Evolutionary conservation across 2,888 invertebrate species (phyloP).

Genomic region (Amiota mariae): DNA sequence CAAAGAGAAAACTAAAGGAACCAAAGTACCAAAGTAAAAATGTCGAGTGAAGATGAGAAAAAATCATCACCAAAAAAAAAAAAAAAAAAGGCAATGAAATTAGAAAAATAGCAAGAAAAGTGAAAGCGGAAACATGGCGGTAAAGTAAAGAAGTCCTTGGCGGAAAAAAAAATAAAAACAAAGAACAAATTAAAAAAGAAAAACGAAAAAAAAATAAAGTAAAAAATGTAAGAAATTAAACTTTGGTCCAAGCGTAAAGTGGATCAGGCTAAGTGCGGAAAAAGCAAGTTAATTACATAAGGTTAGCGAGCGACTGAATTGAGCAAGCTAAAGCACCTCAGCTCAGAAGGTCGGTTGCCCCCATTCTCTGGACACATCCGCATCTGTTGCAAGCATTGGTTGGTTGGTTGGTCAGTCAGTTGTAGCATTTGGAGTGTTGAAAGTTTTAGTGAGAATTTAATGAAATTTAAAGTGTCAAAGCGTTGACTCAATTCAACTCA

Average conservation of each 20-base stretch:
- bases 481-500: no score
- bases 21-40: not conserved
- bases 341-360: not conserved
- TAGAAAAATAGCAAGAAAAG: conserved; percentile 46
- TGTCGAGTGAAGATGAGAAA: conserved; percentile 21
- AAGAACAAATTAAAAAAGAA: not conserved
- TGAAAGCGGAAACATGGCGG: conserved; percentile 50
- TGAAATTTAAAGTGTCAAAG: conserved; percentile 57
- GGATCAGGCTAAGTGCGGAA: conserved; percentile 51
- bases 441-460: conserved; percentile 63
- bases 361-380: not conserved
- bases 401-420: no score
- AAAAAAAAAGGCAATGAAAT: conserved; percentile 9
- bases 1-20: no score
- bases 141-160: conserved; percentile 3
- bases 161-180: conserved; percentile 1
- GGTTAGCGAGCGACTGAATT: conserved; percentile 45
- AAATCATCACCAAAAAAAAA: conserved; percentile 9
- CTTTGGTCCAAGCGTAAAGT: conserved; percentile 61
- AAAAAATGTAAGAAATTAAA: conserved; percentile 59
- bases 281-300: conserved; percentile 60
- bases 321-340: not conserved
- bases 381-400: no score
- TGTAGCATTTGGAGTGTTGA: conserved; percentile 57
- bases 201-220: conserved; percentile 34